A percentile compares a stretch with the other conserved stretches of the same genome.
Conservation (phyloP, 2,113 vertebrate genomes). For the Coturnix japonica region DNA sequence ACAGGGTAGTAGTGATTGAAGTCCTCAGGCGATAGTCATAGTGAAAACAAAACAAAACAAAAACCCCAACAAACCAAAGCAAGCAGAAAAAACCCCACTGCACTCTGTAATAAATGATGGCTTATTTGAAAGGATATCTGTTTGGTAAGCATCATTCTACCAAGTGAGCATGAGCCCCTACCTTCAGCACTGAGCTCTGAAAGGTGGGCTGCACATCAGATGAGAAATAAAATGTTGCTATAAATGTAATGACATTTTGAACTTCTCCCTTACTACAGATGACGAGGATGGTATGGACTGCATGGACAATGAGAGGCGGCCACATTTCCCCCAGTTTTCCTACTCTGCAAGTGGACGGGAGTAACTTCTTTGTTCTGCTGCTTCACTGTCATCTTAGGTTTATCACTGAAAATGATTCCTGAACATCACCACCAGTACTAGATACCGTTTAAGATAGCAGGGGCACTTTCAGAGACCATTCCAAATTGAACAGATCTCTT, state of each 20-base stretch:
- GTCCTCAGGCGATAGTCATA: neutral
- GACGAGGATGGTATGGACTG: conserved; percentile 98
- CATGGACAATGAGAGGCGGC: conserved; percentile 94
- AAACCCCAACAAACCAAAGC: neutral
- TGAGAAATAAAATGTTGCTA: neutral
- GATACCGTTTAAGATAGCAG: conserved; percentile 69
- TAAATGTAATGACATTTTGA: neutral
- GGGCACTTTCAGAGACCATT: conserved; percentile 75
- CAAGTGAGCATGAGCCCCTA: neutral
- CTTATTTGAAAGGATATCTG: neutral
- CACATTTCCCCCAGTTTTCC: conserved; percentile 99
- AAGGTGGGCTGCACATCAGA: neutral
- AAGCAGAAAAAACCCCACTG: neutral
- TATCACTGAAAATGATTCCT: conserved; percentile 82
- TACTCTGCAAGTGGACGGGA: conserved; percentile 98
- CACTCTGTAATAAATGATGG: neutral
- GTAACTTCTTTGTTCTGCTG: conserved; percentile 79
- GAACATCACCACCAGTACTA: conserved; percentile 78
- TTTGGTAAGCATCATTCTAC: neutral
- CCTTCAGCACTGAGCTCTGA: neutral
- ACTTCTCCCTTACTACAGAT: conserved; percentile 77
- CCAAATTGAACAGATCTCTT: conserved; percentile 69
- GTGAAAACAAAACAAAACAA: neutral
- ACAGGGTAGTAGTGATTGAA: neutral
- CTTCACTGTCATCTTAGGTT: conserved; percentile 79